These are phyloP conservation scores for Oxystoma pomonae DNA, from an alignment of 2,888 invertebrate species.

Conservation along the genomic window DNA sequence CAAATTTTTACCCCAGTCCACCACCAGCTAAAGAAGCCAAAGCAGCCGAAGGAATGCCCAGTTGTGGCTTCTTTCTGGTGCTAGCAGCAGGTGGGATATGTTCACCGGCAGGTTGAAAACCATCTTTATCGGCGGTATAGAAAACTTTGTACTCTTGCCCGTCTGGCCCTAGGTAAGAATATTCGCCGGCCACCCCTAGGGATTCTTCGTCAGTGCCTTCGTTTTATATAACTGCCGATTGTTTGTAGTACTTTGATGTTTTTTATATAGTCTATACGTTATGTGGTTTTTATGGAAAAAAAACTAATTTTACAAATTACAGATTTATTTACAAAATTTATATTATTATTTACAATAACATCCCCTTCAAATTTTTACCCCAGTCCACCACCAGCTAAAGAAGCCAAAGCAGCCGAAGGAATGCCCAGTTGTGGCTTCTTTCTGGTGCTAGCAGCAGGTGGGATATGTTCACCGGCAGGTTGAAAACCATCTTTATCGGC, in stretches of 20 bases:
- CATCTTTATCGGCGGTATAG: slow-evolving; percentile 56
- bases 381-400: slow-evolving; percentile 38
- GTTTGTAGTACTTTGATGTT: no score
- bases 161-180: slow-evolving; percentile 53
- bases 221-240: slow-evolving; percentile 48
- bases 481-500: slow-evolving; percentile 57
- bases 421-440: slow-evolving; percentile 34
- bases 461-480: slow-evolving; percentile 39
- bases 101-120: slow-evolving; percentile 47
- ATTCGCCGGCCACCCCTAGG: slow-evolving; percentile 52
- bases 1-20: slow-evolving; percentile 31
- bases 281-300: no score
- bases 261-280: no score
- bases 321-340: no score
- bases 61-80: slow-evolving; percentile 32
- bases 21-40: slow-evolving; percentile 40
- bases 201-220: slow-evolving; percentile 49
- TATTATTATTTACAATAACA: no score
- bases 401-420: slow-evolving; percentile 40
- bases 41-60: slow-evolving; percentile 42
- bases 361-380: no score
- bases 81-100: slow-evolving; percentile 38
- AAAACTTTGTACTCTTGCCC: slow-evolving; percentile 52
- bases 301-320: no score
- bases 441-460: slow-evolving; percentile 33